Conservation (phyloP, 2,797 vertebrate genomes). For the Enteromius viviparus region DNA sequence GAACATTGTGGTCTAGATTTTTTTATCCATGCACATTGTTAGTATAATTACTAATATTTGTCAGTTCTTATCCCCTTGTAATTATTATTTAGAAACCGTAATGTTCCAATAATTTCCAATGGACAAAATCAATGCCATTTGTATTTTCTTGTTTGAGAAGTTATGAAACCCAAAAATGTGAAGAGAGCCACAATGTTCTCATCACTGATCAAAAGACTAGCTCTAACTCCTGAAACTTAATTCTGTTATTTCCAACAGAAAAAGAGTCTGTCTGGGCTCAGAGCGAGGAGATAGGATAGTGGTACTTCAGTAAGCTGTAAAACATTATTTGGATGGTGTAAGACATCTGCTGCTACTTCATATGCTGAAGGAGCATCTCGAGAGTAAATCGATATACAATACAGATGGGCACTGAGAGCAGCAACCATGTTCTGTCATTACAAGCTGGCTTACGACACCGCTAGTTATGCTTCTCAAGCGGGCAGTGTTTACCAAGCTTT, state of each 20-base stretch:
- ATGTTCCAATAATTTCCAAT: background rate
- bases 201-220: background rate
- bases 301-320: slow-evolving; percentile 27
- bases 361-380: slow-evolving; percentile 63
- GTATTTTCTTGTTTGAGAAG: background rate
- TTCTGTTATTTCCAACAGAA: background rate
- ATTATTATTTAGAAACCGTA: background rate
- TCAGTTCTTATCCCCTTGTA: background rate
- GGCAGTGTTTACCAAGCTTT: slow-evolving; percentile 62
- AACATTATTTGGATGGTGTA: slow-evolving; percentile 34
- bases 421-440: slow-evolving; percentile 48
- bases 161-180: background rate
- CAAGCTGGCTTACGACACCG: slow-evolving; percentile 4
- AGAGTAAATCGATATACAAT: slow-evolving; percentile 52
- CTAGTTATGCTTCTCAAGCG: slow-evolving; percentile 61
- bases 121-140: background rate
- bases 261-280: slow-evolving; percentile 7
- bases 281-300: background rate
- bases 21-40: background rate
- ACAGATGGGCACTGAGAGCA: slow-evolving; percentile 48
- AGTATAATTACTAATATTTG: background rate
- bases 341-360: slow-evolving; percentile 42
- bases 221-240: background rate
- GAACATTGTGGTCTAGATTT: background rate
- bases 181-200: background rate